Conservation (phyloP, 2,113 vertebrate species). For the Phylloscopus whistleri region DNA sequence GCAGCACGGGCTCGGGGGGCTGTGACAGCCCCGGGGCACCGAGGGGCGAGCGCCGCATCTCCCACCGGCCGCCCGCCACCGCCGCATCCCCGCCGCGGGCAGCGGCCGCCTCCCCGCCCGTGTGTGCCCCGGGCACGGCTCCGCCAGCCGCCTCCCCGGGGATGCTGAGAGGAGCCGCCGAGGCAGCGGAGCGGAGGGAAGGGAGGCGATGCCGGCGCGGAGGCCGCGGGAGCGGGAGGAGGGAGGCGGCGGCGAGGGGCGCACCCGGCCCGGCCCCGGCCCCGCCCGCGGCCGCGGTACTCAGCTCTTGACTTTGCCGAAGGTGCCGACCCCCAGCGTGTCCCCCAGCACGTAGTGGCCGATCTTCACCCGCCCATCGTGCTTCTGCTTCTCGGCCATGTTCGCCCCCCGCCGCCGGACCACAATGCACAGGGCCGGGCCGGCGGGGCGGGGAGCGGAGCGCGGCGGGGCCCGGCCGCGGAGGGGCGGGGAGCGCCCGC, state of each 20-base stretch:
- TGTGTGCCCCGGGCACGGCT: not conserved
- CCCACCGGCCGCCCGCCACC: not conserved
- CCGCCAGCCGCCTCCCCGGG: not conserved
- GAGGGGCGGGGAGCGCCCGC: not conserved
- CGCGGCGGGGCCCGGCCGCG: too few species aligned
- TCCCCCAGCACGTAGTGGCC: constrained; percentile 95
- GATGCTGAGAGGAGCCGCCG: not conserved
- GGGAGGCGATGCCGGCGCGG: not conserved
- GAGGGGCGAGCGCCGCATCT: not conserved
- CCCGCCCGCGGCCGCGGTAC: constrained; percentile 59
- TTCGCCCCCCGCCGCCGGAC: constrained; percentile 64
- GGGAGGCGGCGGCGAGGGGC: not conserved
- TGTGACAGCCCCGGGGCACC: not conserved
- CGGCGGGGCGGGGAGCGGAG: not conserved
- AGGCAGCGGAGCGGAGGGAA: not conserved
- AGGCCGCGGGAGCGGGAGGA: not conserved
- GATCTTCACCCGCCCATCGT: constrained; percentile 95
- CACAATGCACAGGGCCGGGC: constrained; percentile 67
- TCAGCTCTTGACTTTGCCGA: constrained; percentile 99
- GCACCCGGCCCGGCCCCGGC: not conserved
- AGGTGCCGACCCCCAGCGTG: constrained; percentile 96
- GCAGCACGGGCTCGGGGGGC: not conserved
- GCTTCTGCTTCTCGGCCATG: constrained; percentile 96
- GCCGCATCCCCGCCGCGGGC: not conserved
- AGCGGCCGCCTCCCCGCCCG: not conserved